Percentiles rank a stretch among this genome's conserved stretches.
These are phyloP conservation scores for Eristalis pertinax DNA, from an alignment of 2,888 invertebrate species.

Conservation along the genomic window DNA sequence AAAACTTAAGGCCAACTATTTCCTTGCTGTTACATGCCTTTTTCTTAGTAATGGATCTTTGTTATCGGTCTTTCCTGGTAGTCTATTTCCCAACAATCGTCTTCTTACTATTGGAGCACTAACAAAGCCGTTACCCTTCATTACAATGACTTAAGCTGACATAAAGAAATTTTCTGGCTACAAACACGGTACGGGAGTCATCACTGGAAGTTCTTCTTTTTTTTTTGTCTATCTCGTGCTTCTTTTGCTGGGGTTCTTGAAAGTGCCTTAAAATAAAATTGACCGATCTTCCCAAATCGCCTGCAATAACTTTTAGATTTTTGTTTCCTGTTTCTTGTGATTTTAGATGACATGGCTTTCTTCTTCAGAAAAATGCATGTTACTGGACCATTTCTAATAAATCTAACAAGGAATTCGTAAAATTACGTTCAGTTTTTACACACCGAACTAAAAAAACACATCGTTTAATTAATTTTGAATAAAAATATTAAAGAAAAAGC, in stretches of 20 bases:
- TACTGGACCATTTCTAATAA: not conserved
- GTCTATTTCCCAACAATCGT: not conserved
- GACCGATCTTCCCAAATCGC: not conserved
- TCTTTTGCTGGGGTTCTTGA: not conserved
- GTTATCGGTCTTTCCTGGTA: not conserved
- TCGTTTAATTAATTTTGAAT: no score
- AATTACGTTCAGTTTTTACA: not conserved
- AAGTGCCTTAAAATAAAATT: not conserved
- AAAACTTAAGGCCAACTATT: no score
- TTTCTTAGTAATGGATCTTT: no score
- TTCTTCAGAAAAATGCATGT: not conserved
- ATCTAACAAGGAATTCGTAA: not conserved
- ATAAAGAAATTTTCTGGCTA: not conserved
- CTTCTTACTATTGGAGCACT: not conserved
- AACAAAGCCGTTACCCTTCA: not conserved
- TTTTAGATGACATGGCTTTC: not conserved
- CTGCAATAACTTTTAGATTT: not conserved
- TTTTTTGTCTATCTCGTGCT: no score
- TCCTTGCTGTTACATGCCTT: no score
- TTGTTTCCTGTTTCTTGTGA: not conserved
- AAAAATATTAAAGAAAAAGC: no score
- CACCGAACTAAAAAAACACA: no score
- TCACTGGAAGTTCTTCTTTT: no score
- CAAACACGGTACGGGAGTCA: no score
- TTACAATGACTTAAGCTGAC: not conserved